These are phyloP conservation scores for Notocelia uddmanniana DNA, from an alignment of 2,888 invertebrate species.

Conservation along the genomic window DNA sequence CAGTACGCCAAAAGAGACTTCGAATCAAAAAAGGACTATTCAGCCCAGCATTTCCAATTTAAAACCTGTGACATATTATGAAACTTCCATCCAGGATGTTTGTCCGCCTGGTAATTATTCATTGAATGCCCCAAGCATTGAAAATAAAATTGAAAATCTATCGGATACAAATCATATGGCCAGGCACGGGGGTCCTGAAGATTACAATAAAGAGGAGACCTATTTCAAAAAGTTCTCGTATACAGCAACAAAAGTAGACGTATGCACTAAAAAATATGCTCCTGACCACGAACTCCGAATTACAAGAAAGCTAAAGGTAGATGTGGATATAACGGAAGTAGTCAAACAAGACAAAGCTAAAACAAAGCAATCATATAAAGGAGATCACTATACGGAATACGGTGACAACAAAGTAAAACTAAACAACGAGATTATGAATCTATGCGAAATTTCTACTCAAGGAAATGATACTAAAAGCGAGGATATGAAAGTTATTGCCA, in stretches of 20 bases:
- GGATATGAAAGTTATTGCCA: neutral
- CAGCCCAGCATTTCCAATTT: constrained; percentile 5
- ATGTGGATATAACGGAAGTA: constrained; percentile 70
- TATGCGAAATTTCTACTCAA: neutral
- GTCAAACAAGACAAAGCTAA: constrained; percentile 48
- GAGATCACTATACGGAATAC: neutral
- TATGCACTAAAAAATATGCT: constrained; percentile 57
- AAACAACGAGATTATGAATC: neutral
- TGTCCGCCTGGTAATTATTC: neutral
- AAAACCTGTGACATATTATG: constrained; percentile 17
- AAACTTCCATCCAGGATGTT: constrained; percentile 23
- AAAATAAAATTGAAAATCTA: neutral
- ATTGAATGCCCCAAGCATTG: neutral
- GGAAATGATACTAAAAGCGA: neutral
- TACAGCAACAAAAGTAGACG: constrained; percentile 61
- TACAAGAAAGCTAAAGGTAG: constrained; percentile 67
- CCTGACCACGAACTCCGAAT: constrained; percentile 59
- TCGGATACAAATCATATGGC: neutral
- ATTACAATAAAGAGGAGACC: neutral
- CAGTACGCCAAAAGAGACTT: no score
- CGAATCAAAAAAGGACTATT: neutral
- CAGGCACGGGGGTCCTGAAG: neutral
- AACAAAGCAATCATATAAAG: constrained; percentile 16
- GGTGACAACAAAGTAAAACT: constrained; percentile 43
- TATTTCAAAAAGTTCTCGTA: constrained; percentile 60